Conservation (phyloP, 2,888 invertebrate species). For the Thereva nobilitata region DNA sequence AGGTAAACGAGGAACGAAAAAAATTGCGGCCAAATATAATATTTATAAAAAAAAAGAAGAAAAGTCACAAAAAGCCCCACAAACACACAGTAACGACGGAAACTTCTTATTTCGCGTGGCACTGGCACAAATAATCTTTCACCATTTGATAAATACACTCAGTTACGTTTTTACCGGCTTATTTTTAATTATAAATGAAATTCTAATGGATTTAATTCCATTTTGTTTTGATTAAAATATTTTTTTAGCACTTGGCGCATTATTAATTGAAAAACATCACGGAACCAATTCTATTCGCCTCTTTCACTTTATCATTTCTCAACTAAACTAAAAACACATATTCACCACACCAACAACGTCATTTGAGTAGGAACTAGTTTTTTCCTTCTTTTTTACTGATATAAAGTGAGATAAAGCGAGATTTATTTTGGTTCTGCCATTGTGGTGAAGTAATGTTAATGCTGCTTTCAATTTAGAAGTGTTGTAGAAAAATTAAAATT, state of each 20-base stretch:
- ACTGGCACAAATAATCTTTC: slow-evolving; percentile 6
- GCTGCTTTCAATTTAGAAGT: too few species aligned
- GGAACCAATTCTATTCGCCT: slow-evolving; percentile 17
- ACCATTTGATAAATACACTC: not conserved
- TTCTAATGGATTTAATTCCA: too few species aligned
- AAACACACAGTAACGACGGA: not conserved
- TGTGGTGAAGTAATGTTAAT: too few species aligned
- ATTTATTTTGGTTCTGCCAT: too few species aligned
- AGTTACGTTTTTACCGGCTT: too few species aligned
- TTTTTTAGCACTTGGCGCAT: not conserved
- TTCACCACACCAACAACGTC: slow-evolving; percentile 1
- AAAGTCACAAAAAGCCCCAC: not conserved
- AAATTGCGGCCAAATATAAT: slow-evolving; percentile 18
- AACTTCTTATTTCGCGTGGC: slow-evolving; percentile 6
- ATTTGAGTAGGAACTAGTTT: not conserved
- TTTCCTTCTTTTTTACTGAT: too few species aligned
- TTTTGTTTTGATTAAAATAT: too few species aligned
- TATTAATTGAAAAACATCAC: slow-evolving; percentile 20
- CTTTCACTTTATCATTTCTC: slow-evolving; percentile 20
- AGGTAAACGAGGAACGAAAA: not conserved
- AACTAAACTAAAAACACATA: slow-evolving; percentile 15
- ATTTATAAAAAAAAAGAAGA: slow-evolving; percentile 1
- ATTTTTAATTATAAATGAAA: too few species aligned
- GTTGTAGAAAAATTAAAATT: not conserved
- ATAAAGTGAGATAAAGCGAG: too few species aligned